Evolutionary conservation across 2,797 vertebrate species (phyloP).

Genomic region (Allobates femoralis): DNA sequence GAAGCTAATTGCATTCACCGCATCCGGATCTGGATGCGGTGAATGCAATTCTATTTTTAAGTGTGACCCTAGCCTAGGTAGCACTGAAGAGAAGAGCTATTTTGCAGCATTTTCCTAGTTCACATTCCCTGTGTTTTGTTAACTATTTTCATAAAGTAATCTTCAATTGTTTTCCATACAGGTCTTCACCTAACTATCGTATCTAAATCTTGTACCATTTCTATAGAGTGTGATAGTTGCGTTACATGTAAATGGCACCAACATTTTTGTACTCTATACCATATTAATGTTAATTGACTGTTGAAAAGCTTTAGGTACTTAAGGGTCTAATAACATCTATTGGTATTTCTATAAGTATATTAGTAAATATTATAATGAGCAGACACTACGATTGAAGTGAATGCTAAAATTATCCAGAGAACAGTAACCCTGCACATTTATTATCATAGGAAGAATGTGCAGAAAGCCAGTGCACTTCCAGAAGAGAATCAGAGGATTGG

Average conservation of each 20-base stretch:
- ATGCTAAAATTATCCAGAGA: slow-evolving; percentile 9
- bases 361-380: neutral
- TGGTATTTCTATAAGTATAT: slow-evolving; percentile 15
- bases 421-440: neutral
- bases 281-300: neutral
- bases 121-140: no score
- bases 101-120: no score
- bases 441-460: neutral
- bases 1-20: no score
- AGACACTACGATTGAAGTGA: neutral
- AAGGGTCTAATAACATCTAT: neutral
- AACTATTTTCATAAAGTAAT: no score
- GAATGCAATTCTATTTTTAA: no score
- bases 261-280: neutral
- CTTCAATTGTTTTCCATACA: neutral
- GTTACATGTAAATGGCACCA: neutral
- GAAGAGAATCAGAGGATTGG: neutral
- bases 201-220: neutral
- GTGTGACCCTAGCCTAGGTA: no score
- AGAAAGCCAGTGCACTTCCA: neutral
- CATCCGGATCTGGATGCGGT: no score
- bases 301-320: slow-evolving; percentile 1
- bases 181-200: neutral
- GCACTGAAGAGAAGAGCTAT: no score
- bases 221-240: neutral